Evolutionary conservation across 1,140 invertebrate species (phyloP).

Genomic region (Microvelia longipes): DNA sequence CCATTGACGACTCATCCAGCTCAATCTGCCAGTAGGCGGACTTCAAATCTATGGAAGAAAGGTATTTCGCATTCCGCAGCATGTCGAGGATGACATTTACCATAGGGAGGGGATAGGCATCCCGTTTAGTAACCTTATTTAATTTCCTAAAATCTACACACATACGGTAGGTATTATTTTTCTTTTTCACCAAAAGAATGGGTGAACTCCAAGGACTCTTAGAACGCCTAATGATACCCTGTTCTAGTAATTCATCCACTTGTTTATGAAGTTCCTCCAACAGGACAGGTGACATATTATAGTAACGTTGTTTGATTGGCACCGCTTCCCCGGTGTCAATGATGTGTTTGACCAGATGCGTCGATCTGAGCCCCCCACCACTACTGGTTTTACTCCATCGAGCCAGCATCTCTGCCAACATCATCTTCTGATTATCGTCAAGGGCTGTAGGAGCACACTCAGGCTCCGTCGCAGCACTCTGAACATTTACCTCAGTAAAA

Average conservation of each 20-base stretch:
- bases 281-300: not conserved
- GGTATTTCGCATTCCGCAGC: constrained; percentile 23
- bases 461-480: not conserved
- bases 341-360: not conserved
- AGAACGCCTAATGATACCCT: constrained; percentile 29
- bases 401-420: not conserved
- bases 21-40: constrained; percentile 22
- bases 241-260: constrained; percentile 22
- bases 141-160: constrained; percentile 33
- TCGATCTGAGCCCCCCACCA: not conserved
- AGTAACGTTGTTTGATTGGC: constrained; percentile 15
- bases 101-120: constrained; percentile 14
- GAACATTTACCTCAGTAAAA: not conserved
- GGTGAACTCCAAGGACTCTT: constrained; percentile 32
- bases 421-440: not conserved
- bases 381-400: not conserved
- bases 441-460: not conserved
- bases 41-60: constrained; percentile 25
- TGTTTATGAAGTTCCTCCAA: not conserved
- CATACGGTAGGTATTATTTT: constrained; percentile 31
- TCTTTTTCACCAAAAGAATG: constrained; percentile 35
- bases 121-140: constrained; percentile 29
- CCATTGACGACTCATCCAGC: constrained; percentile 7
- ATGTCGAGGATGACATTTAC: constrained; percentile 14
- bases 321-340: not conserved